These are phyloP conservation scores for Himalopsyche anomala DNA, from an alignment of 2,888 invertebrate genomes.

Conservation along the genomic window DNA sequence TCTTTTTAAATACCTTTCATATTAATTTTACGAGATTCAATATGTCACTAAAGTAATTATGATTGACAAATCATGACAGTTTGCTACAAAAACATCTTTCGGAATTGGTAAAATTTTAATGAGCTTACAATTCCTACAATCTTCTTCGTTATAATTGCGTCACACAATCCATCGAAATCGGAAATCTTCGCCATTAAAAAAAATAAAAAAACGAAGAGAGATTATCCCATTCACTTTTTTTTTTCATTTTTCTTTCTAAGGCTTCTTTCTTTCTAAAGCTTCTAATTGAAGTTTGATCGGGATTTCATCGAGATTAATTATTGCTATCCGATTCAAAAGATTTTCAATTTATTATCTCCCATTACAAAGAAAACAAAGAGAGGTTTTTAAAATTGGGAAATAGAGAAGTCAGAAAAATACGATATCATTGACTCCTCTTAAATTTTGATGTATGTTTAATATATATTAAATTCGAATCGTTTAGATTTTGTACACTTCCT, in stretches of 20 bases:
- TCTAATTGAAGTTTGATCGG: conserved; percentile 18
- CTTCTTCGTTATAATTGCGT: not conserved
- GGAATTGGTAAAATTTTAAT: not conserved
- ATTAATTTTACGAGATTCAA: no score
- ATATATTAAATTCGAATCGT: no score
- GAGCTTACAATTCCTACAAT: not conserved
- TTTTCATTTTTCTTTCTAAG: not conserved
- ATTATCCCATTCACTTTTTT: not conserved
- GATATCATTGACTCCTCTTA: no score
- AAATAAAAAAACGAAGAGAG: not conserved
- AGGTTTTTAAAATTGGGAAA: no score
- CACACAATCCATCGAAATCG: not conserved
- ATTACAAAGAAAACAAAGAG: no score
- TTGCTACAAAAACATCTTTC: not conserved
- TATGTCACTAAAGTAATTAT: no score
- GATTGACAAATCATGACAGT: not conserved
- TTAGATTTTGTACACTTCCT: no score
- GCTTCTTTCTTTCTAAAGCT: not conserved
- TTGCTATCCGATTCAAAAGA: not conserved
- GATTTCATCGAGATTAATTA: conserved; percentile 25
- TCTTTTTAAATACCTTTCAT: no score
- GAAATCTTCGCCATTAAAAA: conserved; percentile 5
- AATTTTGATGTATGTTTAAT: no score
- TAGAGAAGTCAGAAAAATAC: no score
- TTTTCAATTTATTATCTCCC: conserved; percentile 23